Base-by-base conservation (phyloP, 2,113 vertebrate species). In the Toxotes jaculatrix region DNA sequence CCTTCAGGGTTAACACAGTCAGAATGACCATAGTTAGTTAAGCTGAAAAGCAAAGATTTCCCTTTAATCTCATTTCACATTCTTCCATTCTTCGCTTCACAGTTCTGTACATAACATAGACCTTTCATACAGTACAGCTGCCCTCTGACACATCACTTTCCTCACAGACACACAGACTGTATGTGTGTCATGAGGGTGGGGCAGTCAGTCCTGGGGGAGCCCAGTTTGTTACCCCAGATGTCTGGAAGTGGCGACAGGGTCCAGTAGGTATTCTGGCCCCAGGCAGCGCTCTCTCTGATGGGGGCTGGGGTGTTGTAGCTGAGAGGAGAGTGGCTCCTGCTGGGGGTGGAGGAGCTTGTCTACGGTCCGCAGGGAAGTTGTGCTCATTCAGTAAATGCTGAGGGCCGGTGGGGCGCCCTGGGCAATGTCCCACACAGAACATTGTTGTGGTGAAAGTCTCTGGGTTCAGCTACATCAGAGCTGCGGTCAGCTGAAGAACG, bases 401-500 rank as follows among this genome's bases (percentile, higher is more conserved):
- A 82, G 63, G 88, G 88, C 89, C 68, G 4, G 73, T 81, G 83
- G 89, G 87, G 76, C 71, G 92, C 94, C 89, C 31, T 6, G 8
- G 94, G 93, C 93, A 84, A 88, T 60, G 91, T 86, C 92, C 90
- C 89, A 84, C 63, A 71, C 86, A 81, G 85, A 91, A 92, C 88
- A 87, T 74, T 87, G 83, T 88, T 90, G 90, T 83, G 84, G 90
- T 90, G 69, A 79, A 69, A 79, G 70, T 87, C 83, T 87, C 49
- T 76, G 80, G 77, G 74, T 77, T 90, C 65, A 80, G 56, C 10
- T 80, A 88, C 92, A 92, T 88, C 73, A 82, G 66, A 65, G 77
- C 36, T 92, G 91, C 51, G 91, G 93, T 94, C 91, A 93, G 77
- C 43, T 43, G 82, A 13, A 80, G 56, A 81, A 67, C 64, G 85